Conservation (phyloP, 2,113 vertebrate genomes). For the Pterocles burchelli region DNA sequence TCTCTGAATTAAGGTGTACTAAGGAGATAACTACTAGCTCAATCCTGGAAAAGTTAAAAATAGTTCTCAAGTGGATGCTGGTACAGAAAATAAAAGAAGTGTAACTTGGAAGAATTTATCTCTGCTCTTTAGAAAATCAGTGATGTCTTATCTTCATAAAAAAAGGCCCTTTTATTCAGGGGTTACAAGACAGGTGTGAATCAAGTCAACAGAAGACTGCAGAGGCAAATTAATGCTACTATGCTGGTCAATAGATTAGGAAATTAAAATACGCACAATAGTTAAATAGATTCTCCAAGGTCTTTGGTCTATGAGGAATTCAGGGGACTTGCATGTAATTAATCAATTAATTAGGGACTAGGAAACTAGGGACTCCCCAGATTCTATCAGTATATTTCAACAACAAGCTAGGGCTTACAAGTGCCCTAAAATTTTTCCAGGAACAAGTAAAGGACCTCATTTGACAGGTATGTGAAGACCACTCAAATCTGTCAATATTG, state of each 20-base stretch:
- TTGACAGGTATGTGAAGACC: not conserved
- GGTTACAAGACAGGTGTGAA: not conserved
- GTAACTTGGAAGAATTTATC: not conserved
- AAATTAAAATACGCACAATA: not conserved
- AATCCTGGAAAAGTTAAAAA: not conserved
- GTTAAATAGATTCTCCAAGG: not conserved
- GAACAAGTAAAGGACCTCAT: slow-evolving; percentile 45
- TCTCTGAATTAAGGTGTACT: not conserved
- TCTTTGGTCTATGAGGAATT: not conserved
- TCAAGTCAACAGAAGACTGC: not conserved
- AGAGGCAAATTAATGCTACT: not conserved
- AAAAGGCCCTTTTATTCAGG: not conserved
- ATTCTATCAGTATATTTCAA: slow-evolving; percentile 58
- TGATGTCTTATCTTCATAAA: not conserved
- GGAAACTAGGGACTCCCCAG: slow-evolving; percentile 6
- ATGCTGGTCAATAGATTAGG: not conserved
- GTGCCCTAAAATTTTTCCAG: slow-evolving; percentile 4
- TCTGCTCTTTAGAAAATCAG: not conserved
- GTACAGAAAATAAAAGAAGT: not conserved
- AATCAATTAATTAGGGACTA: slow-evolving; percentile 7
- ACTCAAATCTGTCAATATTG: not conserved
- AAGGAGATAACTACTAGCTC: not conserved
- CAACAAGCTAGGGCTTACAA: not conserved
- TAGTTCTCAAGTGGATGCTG: not conserved
- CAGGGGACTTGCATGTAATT: not conserved